phyloP scores from a whole-genome alignment of 2,888 invertebrate species.

The Eupithecia abbreviata region DNA sequence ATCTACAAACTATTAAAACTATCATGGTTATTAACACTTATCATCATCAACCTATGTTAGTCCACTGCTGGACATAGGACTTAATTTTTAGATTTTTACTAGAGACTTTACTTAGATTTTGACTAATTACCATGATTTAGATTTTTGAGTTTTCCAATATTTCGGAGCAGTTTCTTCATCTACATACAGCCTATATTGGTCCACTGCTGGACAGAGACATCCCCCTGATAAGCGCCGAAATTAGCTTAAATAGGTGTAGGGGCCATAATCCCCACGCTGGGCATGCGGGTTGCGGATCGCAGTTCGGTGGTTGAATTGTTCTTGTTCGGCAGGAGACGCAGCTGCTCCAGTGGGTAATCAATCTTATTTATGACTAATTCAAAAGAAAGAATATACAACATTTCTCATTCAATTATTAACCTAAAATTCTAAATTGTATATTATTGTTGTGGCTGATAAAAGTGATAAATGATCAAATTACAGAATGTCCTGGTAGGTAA shows the following conservation, averaged over 20 bases:
- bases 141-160: too few species aligned
- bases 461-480: not conserved
- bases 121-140: too few species aligned
- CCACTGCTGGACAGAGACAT: not conserved
- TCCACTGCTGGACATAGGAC: too few species aligned
- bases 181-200: not conserved
- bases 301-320: not conserved
- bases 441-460: not conserved
- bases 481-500: slow-evolving; percentile 5
- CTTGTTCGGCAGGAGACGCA: not conserved
- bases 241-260: not conserved
- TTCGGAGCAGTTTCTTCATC: not conserved
- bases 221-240: not conserved
- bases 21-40: too few species aligned
- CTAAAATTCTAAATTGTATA: not conserved
- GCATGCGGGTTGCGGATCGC: not conserved
- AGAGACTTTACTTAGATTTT: too few species aligned
- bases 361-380: not conserved
- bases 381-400: not conserved
- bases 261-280: not conserved
- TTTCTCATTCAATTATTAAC: not conserved
- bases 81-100: too few species aligned
- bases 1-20: too few species aligned
- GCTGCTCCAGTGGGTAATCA: not conserved
- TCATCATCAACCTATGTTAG: too few species aligned